Evolutionary conservation across 1,140 invertebrate species (phyloP).

Genomic region (Apis mellifera): DNA sequence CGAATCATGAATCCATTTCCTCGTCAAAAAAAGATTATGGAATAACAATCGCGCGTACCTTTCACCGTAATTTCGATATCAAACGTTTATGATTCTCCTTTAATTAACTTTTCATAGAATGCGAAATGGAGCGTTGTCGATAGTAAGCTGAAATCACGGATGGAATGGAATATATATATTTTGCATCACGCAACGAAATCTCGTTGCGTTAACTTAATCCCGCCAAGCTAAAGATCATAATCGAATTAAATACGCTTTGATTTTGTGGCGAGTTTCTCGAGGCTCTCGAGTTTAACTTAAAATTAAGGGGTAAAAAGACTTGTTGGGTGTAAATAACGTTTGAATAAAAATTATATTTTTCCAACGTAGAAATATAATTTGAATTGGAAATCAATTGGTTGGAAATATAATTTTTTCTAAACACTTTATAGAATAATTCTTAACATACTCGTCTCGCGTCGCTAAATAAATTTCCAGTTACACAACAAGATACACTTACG

Average conservation of each 20-base stretch:
- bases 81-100: not conserved
- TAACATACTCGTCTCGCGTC: not conserved
- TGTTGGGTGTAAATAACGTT: not conserved
- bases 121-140: not conserved
- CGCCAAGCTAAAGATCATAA: not conserved
- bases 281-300: not conserved
- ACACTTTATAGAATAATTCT: not conserved
- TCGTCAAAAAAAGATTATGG: not conserved
- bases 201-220: not conserved
- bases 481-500: too few relatives aligned
- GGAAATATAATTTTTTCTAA: too few relatives aligned
- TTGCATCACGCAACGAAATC: not conserved
- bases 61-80: not conserved
- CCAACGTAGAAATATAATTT: not conserved
- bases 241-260: too few relatives aligned
- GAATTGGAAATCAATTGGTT: too few relatives aligned
- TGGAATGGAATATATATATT: not conserved
- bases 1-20: not conserved
- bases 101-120: conserved; percentile 13
- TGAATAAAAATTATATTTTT: not conserved
- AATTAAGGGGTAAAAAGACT: too few relatives aligned
- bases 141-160: conserved; percentile 1
- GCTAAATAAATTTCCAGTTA: not conserved
- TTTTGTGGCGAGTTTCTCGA: too few relatives aligned
- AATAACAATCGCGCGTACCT: not conserved